phyloP scores from a whole-genome alignment of 2,797 vertebrate species.

The Babyrousa celebensis region DNA sequence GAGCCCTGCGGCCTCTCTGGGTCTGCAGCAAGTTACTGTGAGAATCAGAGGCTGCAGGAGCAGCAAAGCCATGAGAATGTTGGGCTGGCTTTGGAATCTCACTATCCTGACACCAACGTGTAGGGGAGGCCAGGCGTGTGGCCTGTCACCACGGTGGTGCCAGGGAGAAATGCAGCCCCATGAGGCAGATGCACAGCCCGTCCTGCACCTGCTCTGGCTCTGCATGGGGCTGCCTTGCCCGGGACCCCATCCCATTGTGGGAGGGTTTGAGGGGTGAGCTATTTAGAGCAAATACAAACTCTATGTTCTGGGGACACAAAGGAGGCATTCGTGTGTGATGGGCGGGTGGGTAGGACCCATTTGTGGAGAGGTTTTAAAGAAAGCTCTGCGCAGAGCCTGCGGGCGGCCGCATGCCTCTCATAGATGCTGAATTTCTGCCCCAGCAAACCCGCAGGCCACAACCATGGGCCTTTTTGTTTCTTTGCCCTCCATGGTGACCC shows the following conservation, averaged over 20 bases:
- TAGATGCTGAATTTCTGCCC: constrained; percentile 95
- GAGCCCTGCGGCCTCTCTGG: accelerated
- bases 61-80: accelerated
- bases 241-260: constrained; percentile 60
- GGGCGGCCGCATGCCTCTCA: constrained; percentile 93
- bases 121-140: accelerated
- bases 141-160: accelerated
- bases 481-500: constrained; percentile 82
- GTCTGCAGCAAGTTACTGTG: accelerated
- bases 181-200: accelerated
- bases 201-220: accelerated
- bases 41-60: accelerated
- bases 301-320: constrained; percentile 93
- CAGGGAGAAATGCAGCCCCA: not conserved
- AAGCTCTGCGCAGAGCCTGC: constrained; percentile 91
- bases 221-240: not conserved
- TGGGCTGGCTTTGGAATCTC: accelerated
- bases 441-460: constrained; percentile 92
- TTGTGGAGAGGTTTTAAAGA: constrained; percentile 86
- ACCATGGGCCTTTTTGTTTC: constrained; percentile 93
- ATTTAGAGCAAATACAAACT: constrained; percentile 88
- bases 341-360: constrained; percentile 93
- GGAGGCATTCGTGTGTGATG: constrained; percentile 87
- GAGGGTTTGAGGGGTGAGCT: constrained; percentile 79
- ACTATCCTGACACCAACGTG: accelerated